phyloP scores from a whole-genome alignment of 1,140 invertebrate species.

The Chelonus insularis region DNA sequence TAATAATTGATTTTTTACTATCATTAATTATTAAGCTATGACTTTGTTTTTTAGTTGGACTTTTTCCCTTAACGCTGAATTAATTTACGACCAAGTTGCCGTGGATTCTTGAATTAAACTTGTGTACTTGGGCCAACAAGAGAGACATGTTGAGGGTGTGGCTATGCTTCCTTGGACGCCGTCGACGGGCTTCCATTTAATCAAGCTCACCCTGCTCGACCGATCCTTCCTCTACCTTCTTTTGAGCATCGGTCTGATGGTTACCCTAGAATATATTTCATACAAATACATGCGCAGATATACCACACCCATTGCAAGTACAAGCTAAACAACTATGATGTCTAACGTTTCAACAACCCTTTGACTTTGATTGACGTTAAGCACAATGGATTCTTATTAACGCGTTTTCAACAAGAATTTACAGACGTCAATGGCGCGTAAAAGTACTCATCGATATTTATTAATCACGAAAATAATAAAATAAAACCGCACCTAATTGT shows the following conservation, averaged over 20 bases:
- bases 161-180: constrained; percentile 13
- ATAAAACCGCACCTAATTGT: constrained; percentile 7
- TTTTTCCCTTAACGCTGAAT: too few relatives aligned
- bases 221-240: constrained; percentile 17
- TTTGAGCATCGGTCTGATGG: constrained; percentile 8
- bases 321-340: not conserved
- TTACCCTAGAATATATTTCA: constrained; percentile 9
- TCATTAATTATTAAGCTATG: not conserved
- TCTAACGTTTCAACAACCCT: constrained; percentile 22
- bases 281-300: not conserved
- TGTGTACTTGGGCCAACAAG: not conserved
- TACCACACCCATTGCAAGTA: not conserved
- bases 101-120: not conserved
- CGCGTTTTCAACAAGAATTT: not conserved
- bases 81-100: too few relatives aligned
- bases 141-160: constrained; percentile 9
- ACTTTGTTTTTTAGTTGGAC: too few relatives aligned
- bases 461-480: constrained; percentile 15
- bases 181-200: constrained; percentile 26
- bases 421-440: not conserved
- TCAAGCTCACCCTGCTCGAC: constrained; percentile 27
- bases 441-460: constrained; percentile 12
- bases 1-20: constrained; percentile 5
- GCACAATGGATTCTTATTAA: constrained; percentile 19
- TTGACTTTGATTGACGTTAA: constrained; percentile 20